Base-by-base conservation (phyloP, 2,113 vertebrate genomes). In the Dipodomys merriami region DNA sequence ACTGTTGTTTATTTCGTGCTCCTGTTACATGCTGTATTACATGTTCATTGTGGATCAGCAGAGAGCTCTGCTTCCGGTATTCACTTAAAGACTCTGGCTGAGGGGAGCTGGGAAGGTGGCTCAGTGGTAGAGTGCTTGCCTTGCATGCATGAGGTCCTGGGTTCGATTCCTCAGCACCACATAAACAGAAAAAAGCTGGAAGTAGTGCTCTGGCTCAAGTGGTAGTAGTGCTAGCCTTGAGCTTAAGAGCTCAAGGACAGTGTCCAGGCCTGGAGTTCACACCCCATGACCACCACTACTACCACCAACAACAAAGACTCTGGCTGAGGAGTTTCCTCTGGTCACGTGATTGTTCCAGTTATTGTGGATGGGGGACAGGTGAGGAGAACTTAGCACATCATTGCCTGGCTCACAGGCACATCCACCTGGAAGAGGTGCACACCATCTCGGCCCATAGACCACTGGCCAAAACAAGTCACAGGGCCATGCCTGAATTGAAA, bases 341-440 rank as follows among this genome's bases (percentile, higher is more conserved):
- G 71, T 71, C 18, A 29, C 6, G 0, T 13, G 27, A 6, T 30
- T 82, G 53, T 81, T 73, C 27, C n/a, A n/a, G 27, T 8, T 12
- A 0, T 49, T 29, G 60, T 29, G 57, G 44, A 39, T 60, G 25
- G 33, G 33, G 80, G 29, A 57, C 53, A 57, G 53, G 53, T 57
- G 53, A 33, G n/a, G 73, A 33, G 60, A 60, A 69, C 60, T 23
- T 2, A 9, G n/a, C 35, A 73, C 27, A 27, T 68, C 22, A 44
- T 39, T 57, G 30, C 30, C 20, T 74, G 68, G 46, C n/a, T 85
- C 39, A 73, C 23, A 27, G 53, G 67, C 60, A 19, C 11, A 46
- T 69, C 53, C 27, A 22, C 93, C 77, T 86, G 62, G 53, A 94
- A 95, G 68, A 72, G 44, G 33, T 80, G 85, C 29, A 20, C 16